Conservation (phyloP, 2,113 vertebrate genomes). For the Ariopsis seemanni region DNA sequence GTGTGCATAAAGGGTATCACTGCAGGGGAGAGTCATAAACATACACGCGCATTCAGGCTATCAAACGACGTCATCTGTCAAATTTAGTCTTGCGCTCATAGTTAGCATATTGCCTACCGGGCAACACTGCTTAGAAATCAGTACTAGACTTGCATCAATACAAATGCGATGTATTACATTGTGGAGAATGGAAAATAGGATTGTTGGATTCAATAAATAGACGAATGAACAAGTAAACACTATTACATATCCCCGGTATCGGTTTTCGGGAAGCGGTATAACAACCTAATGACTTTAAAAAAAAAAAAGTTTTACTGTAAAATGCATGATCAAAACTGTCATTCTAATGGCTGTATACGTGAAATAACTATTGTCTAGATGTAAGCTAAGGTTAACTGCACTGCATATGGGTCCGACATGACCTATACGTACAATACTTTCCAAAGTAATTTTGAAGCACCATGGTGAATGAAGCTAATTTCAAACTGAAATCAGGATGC, state of each 20-base stretch:
- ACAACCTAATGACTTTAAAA: too few relatives aligned
- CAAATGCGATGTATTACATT: neutral
- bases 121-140: neutral
- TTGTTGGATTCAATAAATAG: neutral
- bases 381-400: neutral
- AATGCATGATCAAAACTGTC: neutral
- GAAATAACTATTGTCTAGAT: neutral
- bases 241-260: neutral
- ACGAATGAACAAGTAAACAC: neutral
- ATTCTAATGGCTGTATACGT: neutral
- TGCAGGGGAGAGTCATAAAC: slow-evolving; percentile 27
- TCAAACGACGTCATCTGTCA: slow-evolving; percentile 32
- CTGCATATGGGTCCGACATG: neutral
- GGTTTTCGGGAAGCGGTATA: neutral
- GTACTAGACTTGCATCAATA: neutral
- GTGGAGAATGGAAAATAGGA: neutral
- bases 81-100: slow-evolving; percentile 9
- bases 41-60: slow-evolving; percentile 21
- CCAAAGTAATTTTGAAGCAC: neutral
- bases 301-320: neutral
- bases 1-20: slow-evolving; percentile 13
- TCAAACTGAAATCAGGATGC: neutral
- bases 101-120: slow-evolving; percentile 8
- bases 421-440: neutral
- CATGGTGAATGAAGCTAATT: neutral